Evolutionary conservation across 1,140 invertebrate species (phyloP).

Genomic region (Pseudomyrmex flavicornis): DNA sequence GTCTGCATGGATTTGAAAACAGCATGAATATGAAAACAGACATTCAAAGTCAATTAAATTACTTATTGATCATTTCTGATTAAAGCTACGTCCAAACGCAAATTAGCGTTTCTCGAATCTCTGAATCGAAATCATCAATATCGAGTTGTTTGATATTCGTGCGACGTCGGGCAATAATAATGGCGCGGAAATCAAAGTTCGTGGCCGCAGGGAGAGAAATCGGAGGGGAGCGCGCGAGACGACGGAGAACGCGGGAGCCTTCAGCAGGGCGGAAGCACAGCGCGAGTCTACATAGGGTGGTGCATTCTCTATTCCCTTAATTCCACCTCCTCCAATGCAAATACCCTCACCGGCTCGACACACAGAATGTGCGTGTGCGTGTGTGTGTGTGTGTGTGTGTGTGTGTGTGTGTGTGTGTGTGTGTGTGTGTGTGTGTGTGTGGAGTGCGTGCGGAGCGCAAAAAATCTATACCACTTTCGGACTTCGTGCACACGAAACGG

Average conservation of each 20-base stretch:
- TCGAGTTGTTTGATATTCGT: not conserved
- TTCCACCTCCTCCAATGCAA: conserved; percentile 19
- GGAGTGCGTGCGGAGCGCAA: conserved; percentile 44
- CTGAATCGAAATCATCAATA: not conserved
- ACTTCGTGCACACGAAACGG: conserved; percentile 41
- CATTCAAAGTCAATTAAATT: not conserved
- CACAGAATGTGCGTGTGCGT: not conserved
- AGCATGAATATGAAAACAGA: too few species aligned
- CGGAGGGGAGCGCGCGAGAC: not conserved
- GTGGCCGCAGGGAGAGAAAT: not conserved
- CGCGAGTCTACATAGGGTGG: conserved; percentile 37
- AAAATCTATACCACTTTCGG: conserved; percentile 69
- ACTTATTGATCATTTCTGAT: not conserved
- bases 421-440: not conserved
- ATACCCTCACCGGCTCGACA: conserved; percentile 15
- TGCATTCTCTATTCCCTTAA: conserved; percentile 52
- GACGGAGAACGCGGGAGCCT: conserved; percentile 6
- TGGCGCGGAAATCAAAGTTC: conserved; percentile 2
- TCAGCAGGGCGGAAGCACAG: conserved; percentile 2
- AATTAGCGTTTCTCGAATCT: not conserved
- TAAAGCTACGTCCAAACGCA: not conserved
- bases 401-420: not conserved
- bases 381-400: too few species aligned
- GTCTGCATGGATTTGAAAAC: too few species aligned
- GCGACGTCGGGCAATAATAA: conserved; percentile 3